A percentile compares a stretch with the other conserved stretches of the same genome.
phyloP scores from a whole-genome alignment of 2,888 invertebrate species.

The Lasioglossum morio region DNA sequence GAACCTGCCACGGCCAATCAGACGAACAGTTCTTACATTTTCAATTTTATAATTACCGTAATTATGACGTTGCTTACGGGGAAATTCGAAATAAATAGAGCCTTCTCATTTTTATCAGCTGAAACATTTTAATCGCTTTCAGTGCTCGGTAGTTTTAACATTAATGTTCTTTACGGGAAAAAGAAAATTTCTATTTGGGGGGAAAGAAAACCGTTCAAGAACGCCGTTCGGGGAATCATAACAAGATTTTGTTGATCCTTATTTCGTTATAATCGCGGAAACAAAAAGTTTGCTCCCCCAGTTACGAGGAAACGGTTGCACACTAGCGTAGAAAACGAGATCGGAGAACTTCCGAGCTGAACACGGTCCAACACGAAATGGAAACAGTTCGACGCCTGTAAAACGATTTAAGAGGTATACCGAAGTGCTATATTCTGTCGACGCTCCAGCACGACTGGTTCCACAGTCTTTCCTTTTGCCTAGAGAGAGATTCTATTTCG shows the following conservation, averaged over 20 bases:
- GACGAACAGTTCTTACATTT: too few relatives aligned
- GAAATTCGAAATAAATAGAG: too few relatives aligned
- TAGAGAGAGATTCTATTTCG: conserved; percentile 33
- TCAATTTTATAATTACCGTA: too few relatives aligned
- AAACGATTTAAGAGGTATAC: conserved; percentile 63
- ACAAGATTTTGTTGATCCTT: background rate
- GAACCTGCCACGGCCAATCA: too few relatives aligned
- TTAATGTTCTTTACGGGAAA: too few relatives aligned
- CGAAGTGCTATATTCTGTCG: conserved; percentile 16
- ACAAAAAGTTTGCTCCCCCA: background rate
- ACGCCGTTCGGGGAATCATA: background rate
- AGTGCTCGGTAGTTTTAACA: too few relatives aligned
- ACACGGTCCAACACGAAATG: conserved; percentile 47
- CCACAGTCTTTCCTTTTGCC: conserved; percentile 34
- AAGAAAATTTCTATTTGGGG: too few relatives aligned
- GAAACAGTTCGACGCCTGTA: conserved; percentile 59
- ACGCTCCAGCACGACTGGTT: background rate
- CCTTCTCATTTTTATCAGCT: too few relatives aligned
- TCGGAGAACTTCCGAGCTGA: conserved; percentile 43
- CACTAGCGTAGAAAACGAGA: conserved; percentile 46
- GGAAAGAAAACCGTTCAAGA: too few relatives aligned
- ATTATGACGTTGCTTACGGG: too few relatives aligned
- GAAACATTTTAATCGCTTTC: too few relatives aligned
- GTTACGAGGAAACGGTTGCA: background rate
- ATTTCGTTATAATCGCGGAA: background rate